Conservation (phyloP, 2,888 invertebrate species). For the Falcaria lacertinaria region DNA sequence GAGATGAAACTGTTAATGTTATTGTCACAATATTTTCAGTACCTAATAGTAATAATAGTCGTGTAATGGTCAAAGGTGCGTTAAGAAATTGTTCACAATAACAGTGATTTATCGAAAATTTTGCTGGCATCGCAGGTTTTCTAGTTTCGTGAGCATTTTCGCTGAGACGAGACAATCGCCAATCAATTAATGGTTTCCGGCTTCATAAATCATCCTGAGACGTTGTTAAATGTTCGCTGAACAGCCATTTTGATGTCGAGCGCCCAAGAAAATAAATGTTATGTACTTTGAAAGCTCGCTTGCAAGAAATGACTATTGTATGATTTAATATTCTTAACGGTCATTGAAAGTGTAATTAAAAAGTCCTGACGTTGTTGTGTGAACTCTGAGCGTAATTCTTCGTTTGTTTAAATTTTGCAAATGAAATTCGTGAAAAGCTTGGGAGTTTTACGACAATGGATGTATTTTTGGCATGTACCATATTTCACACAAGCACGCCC, state of each 20-base stretch:
- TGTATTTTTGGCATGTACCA: conserved; percentile 12
- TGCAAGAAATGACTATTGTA: neutral
- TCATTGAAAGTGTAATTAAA: neutral
- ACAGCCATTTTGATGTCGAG: neutral
- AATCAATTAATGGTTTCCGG: conserved; percentile 43
- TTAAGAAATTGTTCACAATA: neutral
- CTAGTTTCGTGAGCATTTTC: conserved; percentile 7
- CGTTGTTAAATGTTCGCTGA: conserved; percentile 8
- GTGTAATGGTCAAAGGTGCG: neutral
- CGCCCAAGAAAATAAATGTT: neutral
- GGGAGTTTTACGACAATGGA: neutral
- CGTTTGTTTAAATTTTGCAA: neutral
- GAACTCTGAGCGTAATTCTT: neutral
- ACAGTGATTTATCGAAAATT: neutral
- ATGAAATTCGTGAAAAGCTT: neutral
- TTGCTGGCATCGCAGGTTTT: neutral
- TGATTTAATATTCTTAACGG: neutral
- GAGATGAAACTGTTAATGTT: neutral
- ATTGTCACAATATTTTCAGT: neutral
- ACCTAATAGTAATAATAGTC: too few species aligned
- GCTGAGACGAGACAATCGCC: conserved; percentile 26
- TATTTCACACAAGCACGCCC: conserved; percentile 18
- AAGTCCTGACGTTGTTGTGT: neutral
- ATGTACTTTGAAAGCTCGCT: neutral
- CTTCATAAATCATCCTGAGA: conserved; percentile 42